Evolutionary conservation across 2,797 vertebrate genomes (phyloP).

Genomic region (Microhierax caerulescens): DNA sequence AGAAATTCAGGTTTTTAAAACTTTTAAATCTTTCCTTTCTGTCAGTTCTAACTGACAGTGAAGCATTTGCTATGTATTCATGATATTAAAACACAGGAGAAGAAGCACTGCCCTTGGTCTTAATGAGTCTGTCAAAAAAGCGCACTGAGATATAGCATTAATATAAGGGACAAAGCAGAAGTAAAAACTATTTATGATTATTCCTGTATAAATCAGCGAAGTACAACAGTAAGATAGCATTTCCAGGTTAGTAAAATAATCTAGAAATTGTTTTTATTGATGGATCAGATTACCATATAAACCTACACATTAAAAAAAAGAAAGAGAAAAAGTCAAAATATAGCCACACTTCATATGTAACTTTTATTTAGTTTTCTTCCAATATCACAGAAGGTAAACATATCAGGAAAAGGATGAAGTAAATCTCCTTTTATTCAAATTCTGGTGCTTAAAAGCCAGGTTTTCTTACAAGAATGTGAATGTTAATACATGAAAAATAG

Average conservation of each 20-base stretch:
- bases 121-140: neutral
- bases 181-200: conserved; percentile 2
- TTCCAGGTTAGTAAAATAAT: neutral
- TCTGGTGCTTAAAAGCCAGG: neutral
- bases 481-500: neutral
- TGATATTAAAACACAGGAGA: neutral
- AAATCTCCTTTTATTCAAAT: neutral
- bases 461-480: neutral
- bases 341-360: neutral
- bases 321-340: neutral
- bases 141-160: conserved; percentile 33
- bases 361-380: neutral
- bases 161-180: neutral
- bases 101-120: neutral
- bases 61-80: neutral
- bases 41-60: neutral
- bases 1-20: neutral
- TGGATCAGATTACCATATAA: neutral
- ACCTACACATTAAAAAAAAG: neutral
- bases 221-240: neutral
- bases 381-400: neutral
- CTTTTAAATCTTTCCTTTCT: neutral
- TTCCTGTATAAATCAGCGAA: neutral
- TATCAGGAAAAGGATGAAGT: neutral
- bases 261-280: neutral